Evolutionary conservation across 2,113 vertebrate genomes (phyloP).

Genomic region (Nesoenas mayeri): DNA sequence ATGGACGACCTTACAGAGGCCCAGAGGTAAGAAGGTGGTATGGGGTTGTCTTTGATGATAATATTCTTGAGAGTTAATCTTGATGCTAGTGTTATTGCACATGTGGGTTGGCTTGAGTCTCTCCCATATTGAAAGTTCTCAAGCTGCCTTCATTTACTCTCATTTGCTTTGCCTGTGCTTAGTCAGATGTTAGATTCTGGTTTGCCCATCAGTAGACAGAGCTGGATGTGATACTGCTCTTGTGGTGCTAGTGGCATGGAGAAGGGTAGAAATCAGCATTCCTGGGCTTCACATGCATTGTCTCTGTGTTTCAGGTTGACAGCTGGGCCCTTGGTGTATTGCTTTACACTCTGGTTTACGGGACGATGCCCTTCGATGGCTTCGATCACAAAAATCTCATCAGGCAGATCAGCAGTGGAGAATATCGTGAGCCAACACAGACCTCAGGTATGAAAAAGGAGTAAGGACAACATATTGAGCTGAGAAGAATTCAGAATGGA

Average conservation of each 20-base stretch:
- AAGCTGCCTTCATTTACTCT: not conserved
- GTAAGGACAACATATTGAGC: not conserved
- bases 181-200: not conserved
- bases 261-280: not conserved
- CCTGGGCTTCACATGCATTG: not conserved
- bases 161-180: not conserved
- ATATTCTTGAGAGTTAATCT: not conserved
- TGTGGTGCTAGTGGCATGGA: not conserved
- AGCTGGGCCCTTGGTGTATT: constrained; percentile 98
- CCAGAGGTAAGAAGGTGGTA: constrained; percentile 84
- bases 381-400: constrained; percentile 98
- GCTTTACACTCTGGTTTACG: constrained; percentile 96
- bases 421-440: constrained; percentile 97
- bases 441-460: constrained; percentile 86
- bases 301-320: constrained; percentile 87
- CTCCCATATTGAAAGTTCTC: not conserved
- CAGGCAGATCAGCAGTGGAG: constrained; percentile 97
- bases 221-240: not conserved
- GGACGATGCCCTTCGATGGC: constrained; percentile 98
- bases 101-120: not conserved
- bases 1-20: constrained; percentile 93
- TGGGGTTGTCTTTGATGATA: not conserved
- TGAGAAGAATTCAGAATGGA: not conserved
- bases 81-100: not conserved
- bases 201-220: not conserved